Evolutionary conservation across 2,888 invertebrate species (phyloP).

Genomic region (Andrena minutula): DNA sequence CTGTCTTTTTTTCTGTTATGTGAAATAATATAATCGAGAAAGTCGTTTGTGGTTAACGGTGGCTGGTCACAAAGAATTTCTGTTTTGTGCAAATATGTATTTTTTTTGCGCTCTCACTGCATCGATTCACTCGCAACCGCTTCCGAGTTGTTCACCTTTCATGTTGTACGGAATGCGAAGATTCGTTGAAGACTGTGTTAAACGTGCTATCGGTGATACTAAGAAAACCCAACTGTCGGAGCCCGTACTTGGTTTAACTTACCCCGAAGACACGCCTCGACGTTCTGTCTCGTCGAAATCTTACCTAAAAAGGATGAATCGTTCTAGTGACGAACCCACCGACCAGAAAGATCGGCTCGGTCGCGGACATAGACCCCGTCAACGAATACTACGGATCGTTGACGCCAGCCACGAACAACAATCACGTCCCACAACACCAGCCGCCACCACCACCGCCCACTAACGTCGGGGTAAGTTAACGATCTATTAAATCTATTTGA

Average conservation of each 20-base stretch:
- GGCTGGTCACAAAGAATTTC: constrained; percentile 39
- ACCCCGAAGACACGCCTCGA: neutral
- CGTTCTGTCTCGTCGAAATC: neutral
- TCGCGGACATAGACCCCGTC: constrained; percentile 97
- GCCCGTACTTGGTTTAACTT: neutral
- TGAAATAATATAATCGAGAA: constrained; percentile 6
- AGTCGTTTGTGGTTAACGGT: constrained; percentile 50
- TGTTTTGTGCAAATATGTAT: constrained; percentile 23
- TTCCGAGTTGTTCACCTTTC: constrained; percentile 28
- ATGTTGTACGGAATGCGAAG: neutral
- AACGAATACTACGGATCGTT: constrained; percentile 94
- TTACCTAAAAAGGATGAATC: constrained; percentile 12
- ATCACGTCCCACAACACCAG: constrained; percentile 81
- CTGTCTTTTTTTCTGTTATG: neutral
- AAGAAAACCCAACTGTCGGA: neutral
- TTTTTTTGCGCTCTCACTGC: constrained; percentile 6
- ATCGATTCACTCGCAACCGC: constrained; percentile 34
- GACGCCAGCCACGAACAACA: constrained; percentile 85
- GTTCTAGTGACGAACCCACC: constrained; percentile 86
- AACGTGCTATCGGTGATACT: neutral
- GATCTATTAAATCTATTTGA: too few relatives aligned
- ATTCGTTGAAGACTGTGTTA: neutral
- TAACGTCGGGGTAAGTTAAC: constrained; percentile 77
- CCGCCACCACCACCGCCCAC: constrained; percentile 69
- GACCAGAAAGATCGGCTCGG: constrained; percentile 93